Percentiles rank a stretch among this genome's conserved stretches.
Evolutionary conservation across 2,113 vertebrate species (phyloP).

Genomic region (Heptranchias perlo): DNA sequence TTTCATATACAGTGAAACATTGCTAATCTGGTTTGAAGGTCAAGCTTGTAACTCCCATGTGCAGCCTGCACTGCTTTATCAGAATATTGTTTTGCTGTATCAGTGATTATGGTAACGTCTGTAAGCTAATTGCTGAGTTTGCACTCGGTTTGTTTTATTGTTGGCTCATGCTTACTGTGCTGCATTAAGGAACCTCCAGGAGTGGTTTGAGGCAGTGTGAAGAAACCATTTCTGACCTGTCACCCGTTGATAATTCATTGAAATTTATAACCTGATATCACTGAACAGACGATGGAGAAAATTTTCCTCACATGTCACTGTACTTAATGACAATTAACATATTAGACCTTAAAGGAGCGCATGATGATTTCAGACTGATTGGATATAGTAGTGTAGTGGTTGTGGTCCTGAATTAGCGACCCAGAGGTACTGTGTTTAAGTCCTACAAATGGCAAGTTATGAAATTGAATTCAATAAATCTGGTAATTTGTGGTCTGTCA

Average conservation of each 20-base stretch:
- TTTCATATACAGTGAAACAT: neutral
- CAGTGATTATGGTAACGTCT: neutral
- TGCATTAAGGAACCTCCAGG: neutral
- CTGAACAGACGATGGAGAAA: neutral
- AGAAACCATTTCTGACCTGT: neutral
- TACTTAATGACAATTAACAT: neutral
- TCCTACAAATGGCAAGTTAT: neutral
- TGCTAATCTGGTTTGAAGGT: neutral
- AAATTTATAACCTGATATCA: neutral
- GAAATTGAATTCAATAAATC: neutral
- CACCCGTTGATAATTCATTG: neutral
- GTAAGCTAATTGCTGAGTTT: neutral
- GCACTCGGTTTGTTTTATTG: neutral
- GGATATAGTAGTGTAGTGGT: neutral
- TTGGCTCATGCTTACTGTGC: neutral
- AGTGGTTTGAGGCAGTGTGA: neutral
- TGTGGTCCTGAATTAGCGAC: neutral
- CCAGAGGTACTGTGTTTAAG: neutral
- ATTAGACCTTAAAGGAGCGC: neutral
- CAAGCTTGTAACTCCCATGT: neutral
- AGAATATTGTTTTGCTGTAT: neutral
- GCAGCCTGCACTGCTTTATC: neutral
- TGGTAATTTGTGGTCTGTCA: neutral
- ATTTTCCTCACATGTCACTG: neutral
- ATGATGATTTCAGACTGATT: neutral